Percentiles rank a stretch among this genome's conserved stretches.
These are phyloP conservation scores for Halcyon chelicuti DNA, from an alignment of 2,797 vertebrate species.

Conservation along the genomic window DNA sequence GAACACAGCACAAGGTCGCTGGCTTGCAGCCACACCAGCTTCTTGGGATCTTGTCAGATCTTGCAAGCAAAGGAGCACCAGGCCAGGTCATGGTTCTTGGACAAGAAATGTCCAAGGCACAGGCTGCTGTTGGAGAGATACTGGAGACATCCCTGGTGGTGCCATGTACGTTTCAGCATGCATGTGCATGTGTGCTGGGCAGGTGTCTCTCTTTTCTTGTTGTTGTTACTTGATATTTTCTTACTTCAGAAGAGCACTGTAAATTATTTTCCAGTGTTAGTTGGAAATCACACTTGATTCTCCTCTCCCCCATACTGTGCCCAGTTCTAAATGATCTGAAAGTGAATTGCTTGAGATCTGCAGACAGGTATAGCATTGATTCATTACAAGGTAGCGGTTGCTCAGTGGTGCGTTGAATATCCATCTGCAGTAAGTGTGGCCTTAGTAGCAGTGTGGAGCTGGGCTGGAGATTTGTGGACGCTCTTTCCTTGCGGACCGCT, in stretches of 20 bases:
- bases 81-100: neutral
- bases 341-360: neutral
- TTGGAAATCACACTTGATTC: neutral
- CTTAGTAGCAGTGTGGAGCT: neutral
- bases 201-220: neutral
- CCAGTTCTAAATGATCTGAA: neutral
- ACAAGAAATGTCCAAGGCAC: neutral
- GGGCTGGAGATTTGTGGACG: neutral
- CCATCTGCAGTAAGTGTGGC: neutral
- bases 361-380: neutral
- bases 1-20: neutral
- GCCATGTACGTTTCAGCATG: neutral
- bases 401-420: neutral
- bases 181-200: neutral
- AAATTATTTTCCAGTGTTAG: neutral
- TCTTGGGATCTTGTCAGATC: neutral
- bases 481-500: rapidly evolving
- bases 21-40: neutral
- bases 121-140: neutral
- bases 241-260: neutral
- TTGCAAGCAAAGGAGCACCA: neutral
- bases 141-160: neutral
- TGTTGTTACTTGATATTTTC: neutral
- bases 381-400: neutral
- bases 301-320: rapidly evolving